Base-by-base conservation (phyloP, 2,888 invertebrate genomes). In the Leptogaster cylindrica region DNA sequence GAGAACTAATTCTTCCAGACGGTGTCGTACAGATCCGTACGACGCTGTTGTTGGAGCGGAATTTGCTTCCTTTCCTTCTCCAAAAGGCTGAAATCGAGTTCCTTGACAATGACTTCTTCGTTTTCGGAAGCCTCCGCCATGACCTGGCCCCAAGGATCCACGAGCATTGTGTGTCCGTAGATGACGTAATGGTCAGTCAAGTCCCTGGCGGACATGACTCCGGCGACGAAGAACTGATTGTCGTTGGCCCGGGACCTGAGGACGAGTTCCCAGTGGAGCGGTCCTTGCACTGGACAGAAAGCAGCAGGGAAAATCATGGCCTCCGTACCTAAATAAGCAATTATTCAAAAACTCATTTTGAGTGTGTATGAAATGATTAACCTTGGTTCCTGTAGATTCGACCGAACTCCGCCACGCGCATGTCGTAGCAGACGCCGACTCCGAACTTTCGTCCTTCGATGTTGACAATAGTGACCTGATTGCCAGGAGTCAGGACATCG, bases 341-440 rank as follows among this genome's bases (percentile, higher is more conserved):
- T n/a, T n/a, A n/a, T n/a, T 36, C 12, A 1, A 82, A 83, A 36
- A 36, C 12, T 36, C 36, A 14, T 10, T 1, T 31, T 8, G 31
- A 8, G 10, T 31, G 10, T 31, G 6, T 31, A 1, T 10, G 31
- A 31, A 31, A 7, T 36, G 10, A 48, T 20, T 55, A 68, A 84
- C 85, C 85, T 73, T 79, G 77, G 51, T 85, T 83, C 3, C 90
- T 83, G 81, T 91, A 89, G 3, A 91, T 74, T 68, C 88, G 86
- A 0, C 94, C 92, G 85, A 97, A 83, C 82, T 97, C 95, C 68
- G 91, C 88, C 80, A 97, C 97, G 18, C 97, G 84, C 64, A 97
- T 84, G 77, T 97, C 97, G 78, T 97, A 97, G 77, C 97, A 98
- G 75, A 97, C 93, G 2, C 95, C 97, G 50, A 97, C 76, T 0